These are phyloP conservation scores for Rutilus rutilus DNA, from an alignment of 2,113 vertebrate genomes.

Conservation along the genomic window DNA sequence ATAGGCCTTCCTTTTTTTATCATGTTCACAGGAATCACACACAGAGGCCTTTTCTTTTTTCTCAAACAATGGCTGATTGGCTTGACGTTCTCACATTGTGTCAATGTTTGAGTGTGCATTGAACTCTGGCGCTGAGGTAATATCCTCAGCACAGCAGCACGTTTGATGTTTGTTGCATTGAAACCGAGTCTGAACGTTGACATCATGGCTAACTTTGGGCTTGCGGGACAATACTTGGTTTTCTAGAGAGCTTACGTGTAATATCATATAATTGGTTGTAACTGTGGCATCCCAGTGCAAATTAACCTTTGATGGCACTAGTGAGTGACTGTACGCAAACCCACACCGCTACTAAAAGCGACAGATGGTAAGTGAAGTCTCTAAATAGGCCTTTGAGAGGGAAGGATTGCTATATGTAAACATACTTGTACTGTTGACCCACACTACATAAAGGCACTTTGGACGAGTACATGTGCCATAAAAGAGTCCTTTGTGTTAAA, in stretches of 20 bases:
- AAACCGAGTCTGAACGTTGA: slow-evolving; percentile 11
- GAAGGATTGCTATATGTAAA: slow-evolving; percentile 56
- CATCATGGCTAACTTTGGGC: slow-evolving; percentile 20
- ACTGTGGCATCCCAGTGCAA: neutral
- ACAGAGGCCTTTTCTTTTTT: slow-evolving; percentile 43
- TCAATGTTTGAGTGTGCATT: slow-evolving; percentile 35
- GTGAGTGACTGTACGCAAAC: slow-evolving; percentile 14
- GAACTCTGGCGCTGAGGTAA: slow-evolving; percentile 59
- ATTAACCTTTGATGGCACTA: slow-evolving; percentile 33
- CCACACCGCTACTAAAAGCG: slow-evolving; percentile 37
- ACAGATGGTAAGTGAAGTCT: slow-evolving; percentile 46
- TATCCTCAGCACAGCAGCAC: slow-evolving; percentile 53
- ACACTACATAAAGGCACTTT: slow-evolving; percentile 26
- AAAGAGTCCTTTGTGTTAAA: slow-evolving; percentile 52
- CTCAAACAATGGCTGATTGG: slow-evolving; percentile 59
- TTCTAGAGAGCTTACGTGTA: neutral
- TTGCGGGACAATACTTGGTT: neutral
- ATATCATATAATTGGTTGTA: slow-evolving; percentile 12
- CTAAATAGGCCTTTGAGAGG: slow-evolving; percentile 22
- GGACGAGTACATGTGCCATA: slow-evolving; percentile 35
- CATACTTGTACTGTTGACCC: slow-evolving; percentile 43
- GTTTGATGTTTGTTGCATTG: slow-evolving; percentile 43
- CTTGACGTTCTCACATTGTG: slow-evolving; percentile 50
- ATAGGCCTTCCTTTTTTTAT: slow-evolving; percentile 57
- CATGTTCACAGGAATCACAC: slow-evolving; percentile 53